These are phyloP conservation scores for Plutomurus gul DNA, from an alignment of 1,140 invertebrate genomes.

Conservation along the genomic window DNA sequence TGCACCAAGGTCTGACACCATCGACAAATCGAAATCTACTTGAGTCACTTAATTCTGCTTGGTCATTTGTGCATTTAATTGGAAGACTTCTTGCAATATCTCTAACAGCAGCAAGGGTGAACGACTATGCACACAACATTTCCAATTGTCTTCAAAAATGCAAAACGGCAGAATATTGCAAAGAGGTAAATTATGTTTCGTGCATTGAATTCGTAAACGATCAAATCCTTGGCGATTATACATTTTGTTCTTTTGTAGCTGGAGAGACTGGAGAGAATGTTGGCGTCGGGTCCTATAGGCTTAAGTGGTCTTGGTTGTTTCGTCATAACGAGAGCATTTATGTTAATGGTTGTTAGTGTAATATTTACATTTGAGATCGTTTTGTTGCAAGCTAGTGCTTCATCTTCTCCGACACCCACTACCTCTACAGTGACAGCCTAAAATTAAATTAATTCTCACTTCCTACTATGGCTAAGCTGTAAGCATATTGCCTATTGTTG, in stretches of 20 bases:
- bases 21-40: background rate
- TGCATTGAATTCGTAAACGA: too few species aligned
- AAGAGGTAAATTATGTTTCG: background rate
- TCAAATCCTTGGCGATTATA: background rate
- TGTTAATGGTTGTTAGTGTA: slow-evolving; percentile 30
- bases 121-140: slow-evolving; percentile 39
- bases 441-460: too few species aligned
- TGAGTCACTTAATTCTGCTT: background rate
- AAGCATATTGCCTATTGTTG: background rate
- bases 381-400: background rate
- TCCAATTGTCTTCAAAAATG: slow-evolving; percentile 38
- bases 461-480: background rate
- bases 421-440: background rate
- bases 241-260: background rate
- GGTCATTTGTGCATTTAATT: slow-evolving; percentile 26
- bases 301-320: slow-evolving; percentile 37
- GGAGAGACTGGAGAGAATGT: slow-evolving; percentile 28
- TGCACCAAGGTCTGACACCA: slow-evolving; percentile 37
- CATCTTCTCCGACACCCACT: background rate
- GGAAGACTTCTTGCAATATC: slow-evolving; percentile 15
- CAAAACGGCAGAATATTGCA: background rate
- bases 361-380: slow-evolving; percentile 45
- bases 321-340: slow-evolving; percentile 35
- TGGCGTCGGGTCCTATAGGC: slow-evolving; percentile 4
- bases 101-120: slow-evolving; percentile 18